Conservation (phyloP, 2,888 invertebrate genomes). For the Altica lythri region DNA sequence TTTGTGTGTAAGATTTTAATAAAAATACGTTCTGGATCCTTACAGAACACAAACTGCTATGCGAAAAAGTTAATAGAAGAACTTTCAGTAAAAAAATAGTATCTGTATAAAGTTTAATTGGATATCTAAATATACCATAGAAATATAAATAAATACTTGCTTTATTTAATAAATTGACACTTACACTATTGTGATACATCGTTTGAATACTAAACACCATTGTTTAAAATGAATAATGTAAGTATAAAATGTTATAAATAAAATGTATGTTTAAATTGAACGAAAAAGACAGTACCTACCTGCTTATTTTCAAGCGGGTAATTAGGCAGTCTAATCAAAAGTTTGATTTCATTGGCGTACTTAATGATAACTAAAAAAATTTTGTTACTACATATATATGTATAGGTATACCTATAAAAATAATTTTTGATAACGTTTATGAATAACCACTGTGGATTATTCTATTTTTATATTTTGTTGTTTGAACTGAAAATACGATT, state of each 20-base stretch:
- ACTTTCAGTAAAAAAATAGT: neutral
- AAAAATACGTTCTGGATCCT: too few relatives aligned
- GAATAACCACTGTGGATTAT: too few relatives aligned
- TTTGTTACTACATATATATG: neutral
- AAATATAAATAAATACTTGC: neutral
- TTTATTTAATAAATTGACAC: neutral
- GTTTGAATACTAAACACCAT: conserved; percentile 12
- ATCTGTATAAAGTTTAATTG: neutral
- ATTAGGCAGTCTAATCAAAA: conserved; percentile 29
- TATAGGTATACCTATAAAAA: too few relatives aligned
- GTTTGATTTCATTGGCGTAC: conserved; percentile 19
- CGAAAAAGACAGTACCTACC: neutral
- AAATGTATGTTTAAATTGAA: conserved; percentile 1
- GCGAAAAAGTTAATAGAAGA: neutral
- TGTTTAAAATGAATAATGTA: neutral
- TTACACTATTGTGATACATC: conserved; percentile 12
- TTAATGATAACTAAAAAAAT: neutral
- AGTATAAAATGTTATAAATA: neutral
- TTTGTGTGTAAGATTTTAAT: too few relatives aligned
- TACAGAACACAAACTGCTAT: too few relatives aligned
- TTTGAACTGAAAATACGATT: too few relatives aligned
- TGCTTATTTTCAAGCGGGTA: conserved; percentile 20
- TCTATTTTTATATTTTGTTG: too few relatives aligned
- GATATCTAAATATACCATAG: neutral
- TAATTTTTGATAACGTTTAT: too few relatives aligned